Conservation (phyloP, 2,888 invertebrate genomes). For the Eledona agricola region DNA sequence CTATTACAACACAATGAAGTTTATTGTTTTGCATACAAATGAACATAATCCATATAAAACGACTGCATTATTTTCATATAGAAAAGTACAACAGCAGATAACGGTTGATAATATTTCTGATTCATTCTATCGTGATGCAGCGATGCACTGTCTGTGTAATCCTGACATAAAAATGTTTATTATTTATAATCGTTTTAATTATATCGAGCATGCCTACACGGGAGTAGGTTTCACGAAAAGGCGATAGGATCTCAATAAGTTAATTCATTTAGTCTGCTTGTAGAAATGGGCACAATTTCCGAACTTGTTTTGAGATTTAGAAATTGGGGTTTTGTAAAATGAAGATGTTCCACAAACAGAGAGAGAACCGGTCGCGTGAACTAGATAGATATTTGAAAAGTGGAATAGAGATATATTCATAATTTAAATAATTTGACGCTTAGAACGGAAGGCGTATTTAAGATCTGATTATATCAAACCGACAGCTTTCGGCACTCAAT, state of each 20-base stretch:
- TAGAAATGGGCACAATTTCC: too few species aligned
- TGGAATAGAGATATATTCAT: constrained; percentile 2
- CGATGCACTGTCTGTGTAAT: constrained; percentile 1
- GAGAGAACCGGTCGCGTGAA: constrained; percentile 13
- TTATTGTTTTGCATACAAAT: constrained; percentile 20
- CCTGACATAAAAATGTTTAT: constrained; percentile 1
- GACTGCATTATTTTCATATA: background rate
- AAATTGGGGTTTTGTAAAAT: too few species aligned
- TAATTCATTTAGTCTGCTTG: too few species aligned
- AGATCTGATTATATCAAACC: too few species aligned
- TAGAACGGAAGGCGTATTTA: too few species aligned
- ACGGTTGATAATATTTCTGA: constrained; percentile 9
- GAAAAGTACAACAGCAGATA: constrained; percentile 5
- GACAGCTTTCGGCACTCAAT: too few species aligned
- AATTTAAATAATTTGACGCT: too few species aligned
- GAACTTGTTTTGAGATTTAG: too few species aligned
- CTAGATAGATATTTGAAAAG: constrained; percentile 6
- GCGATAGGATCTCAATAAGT: too few species aligned
- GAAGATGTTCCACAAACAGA: constrained; percentile 13
- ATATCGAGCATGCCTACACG: constrained; percentile 2
- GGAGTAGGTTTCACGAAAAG: too few species aligned
- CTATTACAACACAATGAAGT: constrained; percentile 2
- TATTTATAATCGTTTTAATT: constrained; percentile 3
- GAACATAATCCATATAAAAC: constrained; percentile 5
- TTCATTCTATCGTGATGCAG: constrained; percentile 3